Evolutionary conservation across 2,113 vertebrate genomes (phyloP).

Genomic region (Saiga tatarica): DNA sequence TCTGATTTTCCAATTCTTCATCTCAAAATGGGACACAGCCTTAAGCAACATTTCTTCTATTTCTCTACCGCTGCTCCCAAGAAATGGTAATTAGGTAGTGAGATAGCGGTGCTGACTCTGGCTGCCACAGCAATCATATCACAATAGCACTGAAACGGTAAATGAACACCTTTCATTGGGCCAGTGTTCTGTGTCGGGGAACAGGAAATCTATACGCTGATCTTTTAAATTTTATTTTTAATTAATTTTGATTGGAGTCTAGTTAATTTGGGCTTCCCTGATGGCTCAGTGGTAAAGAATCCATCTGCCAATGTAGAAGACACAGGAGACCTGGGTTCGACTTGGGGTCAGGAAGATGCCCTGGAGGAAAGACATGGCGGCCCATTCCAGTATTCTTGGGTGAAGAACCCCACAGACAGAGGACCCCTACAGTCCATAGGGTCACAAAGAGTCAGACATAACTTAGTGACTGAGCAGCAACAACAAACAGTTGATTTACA

Average conservation of each 20-base stretch:
- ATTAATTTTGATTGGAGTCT: background rate
- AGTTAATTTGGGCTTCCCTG: background rate
- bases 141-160: background rate
- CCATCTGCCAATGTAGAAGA: background rate
- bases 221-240: background rate
- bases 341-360: background rate
- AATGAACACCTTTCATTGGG: background rate
- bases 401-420: background rate
- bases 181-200: background rate
- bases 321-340: background rate
- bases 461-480: background rate
- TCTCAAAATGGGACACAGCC: background rate
- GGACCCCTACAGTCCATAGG: background rate
- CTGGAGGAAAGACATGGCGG: background rate
- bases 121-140: background rate
- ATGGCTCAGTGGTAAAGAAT: background rate
- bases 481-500: background rate
- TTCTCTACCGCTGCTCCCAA: background rate
- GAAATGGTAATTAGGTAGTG: background rate
- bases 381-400: background rate
- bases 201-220: background rate
- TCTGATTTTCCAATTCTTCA: background rate
- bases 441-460: background rate
- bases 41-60: background rate
- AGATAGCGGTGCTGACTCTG: background rate